A percentile compares a stretch with the other conserved stretches of the same genome.
Evolutionary conservation across 2,113 vertebrate genomes (phyloP).

Genomic region (Antechinus stuartii): DNA sequence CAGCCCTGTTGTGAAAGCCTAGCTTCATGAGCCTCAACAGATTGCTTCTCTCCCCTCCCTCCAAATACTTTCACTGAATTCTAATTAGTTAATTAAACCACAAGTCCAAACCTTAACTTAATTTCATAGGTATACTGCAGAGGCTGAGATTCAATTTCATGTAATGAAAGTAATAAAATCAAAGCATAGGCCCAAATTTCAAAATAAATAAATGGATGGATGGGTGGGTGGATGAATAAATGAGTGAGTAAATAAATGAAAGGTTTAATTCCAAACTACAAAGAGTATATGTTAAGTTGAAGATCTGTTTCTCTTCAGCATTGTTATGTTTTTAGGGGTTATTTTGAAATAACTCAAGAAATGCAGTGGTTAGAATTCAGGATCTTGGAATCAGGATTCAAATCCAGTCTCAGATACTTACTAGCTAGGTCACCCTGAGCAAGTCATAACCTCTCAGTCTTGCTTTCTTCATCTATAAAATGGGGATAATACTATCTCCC

Average conservation of each 20-base stretch:
- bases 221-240: not conserved
- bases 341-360: not conserved
- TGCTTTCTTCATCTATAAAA: not conserved
- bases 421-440: not conserved
- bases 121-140: slow-evolving; percentile 40
- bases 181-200: slow-evolving; percentile 13
- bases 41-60: not conserved
- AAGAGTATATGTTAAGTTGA: not conserved
- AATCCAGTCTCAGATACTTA: not conserved
- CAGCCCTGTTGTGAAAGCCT: slow-evolving; percentile 17
- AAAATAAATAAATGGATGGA: slow-evolving; percentile 32
- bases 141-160: slow-evolving; percentile 8
- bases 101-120: slow-evolving; percentile 30
- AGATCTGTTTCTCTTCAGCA: not conserved
- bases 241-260: slow-evolving; percentile 22
- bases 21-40: slow-evolving; percentile 53
- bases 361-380: not conserved
- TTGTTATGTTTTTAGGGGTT: not conserved
- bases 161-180: slow-evolving; percentile 35
- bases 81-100: slow-evolving; percentile 54
- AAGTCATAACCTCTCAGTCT: not conserved
- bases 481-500: not conserved
- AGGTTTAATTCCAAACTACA: slow-evolving; percentile 3
- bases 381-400: not conserved
- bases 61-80: slow-evolving; percentile 34